Conservation (phyloP, 1,140 invertebrate species). For the Laupala kohalensis region DNA sequence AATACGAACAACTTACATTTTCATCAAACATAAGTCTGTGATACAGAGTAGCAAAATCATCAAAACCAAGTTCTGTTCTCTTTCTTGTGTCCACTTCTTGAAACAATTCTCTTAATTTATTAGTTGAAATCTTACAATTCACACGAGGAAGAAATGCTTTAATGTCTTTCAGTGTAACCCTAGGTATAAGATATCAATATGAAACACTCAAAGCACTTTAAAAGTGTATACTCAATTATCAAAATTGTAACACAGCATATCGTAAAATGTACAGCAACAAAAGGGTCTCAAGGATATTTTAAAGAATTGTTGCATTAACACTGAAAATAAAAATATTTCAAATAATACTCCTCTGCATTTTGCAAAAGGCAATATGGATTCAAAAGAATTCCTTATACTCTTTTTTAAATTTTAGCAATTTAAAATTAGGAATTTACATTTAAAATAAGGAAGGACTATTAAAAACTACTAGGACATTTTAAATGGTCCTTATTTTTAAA, state of each 20-base stretch:
- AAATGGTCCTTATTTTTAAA: no score
- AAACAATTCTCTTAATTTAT: conserved; percentile 66
- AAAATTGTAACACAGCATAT: not conserved
- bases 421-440: no score
- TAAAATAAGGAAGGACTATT: no score
- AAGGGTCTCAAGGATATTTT: no score
- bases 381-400: no score
- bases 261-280: not conserved
- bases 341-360: no score
- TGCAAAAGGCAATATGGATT: no score
- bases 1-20: conserved; percentile 37
- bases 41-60: conserved; percentile 78
- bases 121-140: conserved; percentile 82
- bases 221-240: not conserved
- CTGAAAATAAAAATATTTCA: no score
- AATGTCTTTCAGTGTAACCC: conserved; percentile 78
- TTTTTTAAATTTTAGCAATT: no score
- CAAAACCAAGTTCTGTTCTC: conserved; percentile 74
- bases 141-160: conserved; percentile 81
- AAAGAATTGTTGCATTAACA: no score
- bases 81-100: conserved; percentile 67
- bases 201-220: not conserved
- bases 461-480: no score
- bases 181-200: conserved; percentile 30
- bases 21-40: conserved; percentile 74